Base-by-base conservation (phyloP, 2,113 vertebrate species). In the Pygoscelis adeliae region DNA sequence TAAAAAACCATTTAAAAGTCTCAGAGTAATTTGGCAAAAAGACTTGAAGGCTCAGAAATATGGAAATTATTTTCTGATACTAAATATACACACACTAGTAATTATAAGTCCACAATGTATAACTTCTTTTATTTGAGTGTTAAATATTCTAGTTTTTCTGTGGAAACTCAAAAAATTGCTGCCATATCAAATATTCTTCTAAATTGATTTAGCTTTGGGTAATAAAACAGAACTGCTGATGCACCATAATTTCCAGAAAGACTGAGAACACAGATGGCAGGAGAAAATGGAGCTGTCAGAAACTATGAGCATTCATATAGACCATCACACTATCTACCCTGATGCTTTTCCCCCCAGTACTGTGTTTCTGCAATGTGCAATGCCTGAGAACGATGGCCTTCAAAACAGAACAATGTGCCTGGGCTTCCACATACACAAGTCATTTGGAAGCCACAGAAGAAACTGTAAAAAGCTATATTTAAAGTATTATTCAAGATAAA, bases 141-240 rank as follows among this genome's bases (percentile, higher is more conserved):
- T 88, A 94, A 89, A 83, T 49, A 77, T 56, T 79, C 42, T 42
- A 49, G 16, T 20, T 95, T 83, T 94, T 73, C 89, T 94, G 38
- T 77, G 49, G 62, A 83, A 83, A 77, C 22, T 87, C 63, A 93
- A 87, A n/a, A 95, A 97, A 93, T 72, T 67, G 62, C 92, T 89
- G 67, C 72, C 83, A 69, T 90, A 93, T 74, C 87, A 96, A 98
- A 98, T 79, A 87, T 92, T 89, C 40, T 91, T 89, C 89, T 95
- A 73, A 93, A 90, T 2, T 93, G 87, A 86, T 93, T 96, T 88
- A 73, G 69, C 65, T 93, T 82, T 82, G 53, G 56, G 73, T 93
- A 97, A 96, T 97, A 97, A 97, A 97, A 93, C 40, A 85, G 95
- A 98, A 97, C 87, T 89, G 93, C 96, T 94, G 91, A 96, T 95